Conservation (phyloP, 2,113 vertebrate species). For the Trematocara macrostoma region DNA sequence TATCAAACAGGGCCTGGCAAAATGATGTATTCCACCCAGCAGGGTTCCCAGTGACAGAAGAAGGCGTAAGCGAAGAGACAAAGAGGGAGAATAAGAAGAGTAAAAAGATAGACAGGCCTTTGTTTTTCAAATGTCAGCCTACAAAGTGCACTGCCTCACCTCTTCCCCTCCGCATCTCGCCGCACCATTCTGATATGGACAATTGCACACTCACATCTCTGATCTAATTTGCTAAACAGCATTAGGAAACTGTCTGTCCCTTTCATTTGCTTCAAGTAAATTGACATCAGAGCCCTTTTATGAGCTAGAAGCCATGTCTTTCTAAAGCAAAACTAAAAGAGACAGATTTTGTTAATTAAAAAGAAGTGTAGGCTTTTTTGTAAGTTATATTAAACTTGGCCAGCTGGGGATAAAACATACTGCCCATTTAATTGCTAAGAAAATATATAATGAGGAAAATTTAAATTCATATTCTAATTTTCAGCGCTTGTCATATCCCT, state of each 20-base stretch:
- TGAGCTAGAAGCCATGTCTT: conserved; percentile 29
- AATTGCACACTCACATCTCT: conserved; percentile 65
- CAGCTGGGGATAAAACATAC: not conserved
- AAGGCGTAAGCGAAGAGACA: conserved; percentile 1
- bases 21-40: conserved; percentile 62
- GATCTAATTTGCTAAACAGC: conserved; percentile 75
- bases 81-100: not conserved
- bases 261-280: conserved; percentile 60
- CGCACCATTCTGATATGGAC: conserved; percentile 40
- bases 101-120: not conserved
- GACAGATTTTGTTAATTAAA: conserved; percentile 11
- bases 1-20: conserved; percentile 68
- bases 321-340: conserved; percentile 17
- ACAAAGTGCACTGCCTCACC: not conserved
- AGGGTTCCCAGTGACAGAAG: conserved; percentile 6
- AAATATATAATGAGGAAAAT: not conserved
- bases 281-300: conserved; percentile 46
- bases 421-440: not conserved
- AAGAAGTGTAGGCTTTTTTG: not conserved
- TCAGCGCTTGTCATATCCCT: not conserved
- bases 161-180: not conserved
- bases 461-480: not conserved
- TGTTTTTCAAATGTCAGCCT: conserved; percentile 39
- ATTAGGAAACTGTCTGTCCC: conserved; percentile 69
- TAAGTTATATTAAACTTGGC: not conserved